These are phyloP conservation scores for Agonum fuliginosum DNA, from an alignment of 2,888 invertebrate genomes.

Conservation along the genomic window DNA sequence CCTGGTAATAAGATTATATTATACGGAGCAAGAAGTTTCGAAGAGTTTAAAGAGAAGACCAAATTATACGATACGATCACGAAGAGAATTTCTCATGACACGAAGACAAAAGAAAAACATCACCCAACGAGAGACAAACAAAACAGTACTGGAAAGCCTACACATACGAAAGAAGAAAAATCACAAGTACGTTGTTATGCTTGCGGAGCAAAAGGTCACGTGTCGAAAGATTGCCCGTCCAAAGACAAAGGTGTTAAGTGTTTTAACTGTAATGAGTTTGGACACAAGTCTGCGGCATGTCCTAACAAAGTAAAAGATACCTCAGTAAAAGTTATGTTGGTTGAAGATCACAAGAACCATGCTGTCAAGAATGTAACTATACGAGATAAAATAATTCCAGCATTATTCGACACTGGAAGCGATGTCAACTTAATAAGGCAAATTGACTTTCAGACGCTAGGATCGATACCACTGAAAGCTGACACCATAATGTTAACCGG, in stretches of 20 bases:
- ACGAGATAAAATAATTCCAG: background rate
- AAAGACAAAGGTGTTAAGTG: background rate
- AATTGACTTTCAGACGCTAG: background rate
- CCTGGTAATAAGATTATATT: conserved; percentile 31
- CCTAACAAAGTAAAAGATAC: background rate
- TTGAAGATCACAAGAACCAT: background rate
- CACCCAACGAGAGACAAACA: background rate
- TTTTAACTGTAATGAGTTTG: background rate
- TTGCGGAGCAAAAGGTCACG: background rate
- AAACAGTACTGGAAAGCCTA: background rate
- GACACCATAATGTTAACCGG: background rate
- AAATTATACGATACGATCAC: background rate
- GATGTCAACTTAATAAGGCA: conserved; percentile 4
- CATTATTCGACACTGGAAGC: conserved; percentile 55
- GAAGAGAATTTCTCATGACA: background rate
- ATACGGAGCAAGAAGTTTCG: conserved; percentile 42
- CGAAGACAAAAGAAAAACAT: too few species aligned
- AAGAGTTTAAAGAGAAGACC: too few species aligned
- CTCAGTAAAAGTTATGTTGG: background rate
- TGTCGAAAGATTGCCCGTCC: background rate
- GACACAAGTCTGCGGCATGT: background rate
- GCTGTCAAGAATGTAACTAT: background rate
- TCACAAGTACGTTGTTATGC: background rate
- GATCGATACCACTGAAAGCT: background rate
- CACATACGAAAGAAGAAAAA: background rate